Evolutionary conservation across 2,797 vertebrate species (phyloP).

Genomic region (Masticophis lateralis): DNA sequence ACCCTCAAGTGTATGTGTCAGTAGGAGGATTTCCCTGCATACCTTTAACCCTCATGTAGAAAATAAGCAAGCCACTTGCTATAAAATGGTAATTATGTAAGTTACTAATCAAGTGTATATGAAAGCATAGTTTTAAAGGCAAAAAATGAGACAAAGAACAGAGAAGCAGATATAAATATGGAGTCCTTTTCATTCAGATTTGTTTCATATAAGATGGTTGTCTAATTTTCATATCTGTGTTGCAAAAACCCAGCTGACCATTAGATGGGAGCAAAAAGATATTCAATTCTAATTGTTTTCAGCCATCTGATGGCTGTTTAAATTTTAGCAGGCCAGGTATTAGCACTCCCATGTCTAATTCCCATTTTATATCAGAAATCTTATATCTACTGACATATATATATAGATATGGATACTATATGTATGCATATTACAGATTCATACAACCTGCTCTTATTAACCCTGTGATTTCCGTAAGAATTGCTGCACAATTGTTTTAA

Average conservation of each 20-base stretch:
- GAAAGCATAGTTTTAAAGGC: neutral
- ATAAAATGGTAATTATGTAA: neutral
- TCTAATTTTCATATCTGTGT: neutral
- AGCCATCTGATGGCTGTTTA: neutral
- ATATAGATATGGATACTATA: neutral
- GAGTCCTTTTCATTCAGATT: neutral
- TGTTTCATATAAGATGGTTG: neutral
- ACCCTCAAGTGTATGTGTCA: constrained; percentile 52
- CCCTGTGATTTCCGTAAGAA: neutral
- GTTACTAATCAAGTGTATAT: constrained; percentile 4
- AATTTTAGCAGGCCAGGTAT: neutral
- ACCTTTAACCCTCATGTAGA: constrained; percentile 19
- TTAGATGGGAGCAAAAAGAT: neutral
- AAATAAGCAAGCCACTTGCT: constrained; percentile 38
- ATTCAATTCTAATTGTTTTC: neutral
- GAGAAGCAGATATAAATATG: neutral
- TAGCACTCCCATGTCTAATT: neutral
- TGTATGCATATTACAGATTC: neutral
- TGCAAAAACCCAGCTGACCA: neutral
- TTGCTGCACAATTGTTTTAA: neutral
- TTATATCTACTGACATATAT: neutral
- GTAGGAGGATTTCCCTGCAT: constrained; percentile 26
- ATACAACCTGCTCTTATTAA: neutral
- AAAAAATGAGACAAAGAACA: constrained; percentile 17
- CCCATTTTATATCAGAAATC: neutral